Evolutionary conservation across 2,888 invertebrate species (phyloP), one percentile per base, ranked within the genome.

Genomic region (Agrypnus murinus): DNA sequence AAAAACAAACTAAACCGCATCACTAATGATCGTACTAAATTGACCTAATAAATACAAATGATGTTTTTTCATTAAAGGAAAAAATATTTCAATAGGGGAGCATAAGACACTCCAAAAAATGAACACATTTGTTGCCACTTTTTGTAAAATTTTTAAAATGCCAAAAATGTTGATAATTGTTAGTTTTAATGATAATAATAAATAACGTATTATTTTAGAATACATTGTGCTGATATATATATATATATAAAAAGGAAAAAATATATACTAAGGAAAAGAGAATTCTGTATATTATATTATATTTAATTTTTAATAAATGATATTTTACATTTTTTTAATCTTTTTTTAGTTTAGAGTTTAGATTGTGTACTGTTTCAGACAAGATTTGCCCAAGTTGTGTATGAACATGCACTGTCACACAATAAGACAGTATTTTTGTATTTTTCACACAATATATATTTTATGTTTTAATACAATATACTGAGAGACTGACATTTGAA

Each of bases 131-230:
- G 67, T 34, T 38, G 36, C 53, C 40, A 45, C 73, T 73, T 75
- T 75, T 77, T 76, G 71, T 78, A 77, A 75, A 69, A 76, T 78
- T 77, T 81, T 79, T 76, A 79, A 50, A 78, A 80, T 81, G 78
- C 81, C 81, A 81, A 81, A 81, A 79, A 81, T 81, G 80, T 81
- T 78, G 75, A 78, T 77, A 75, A 77, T 79, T 77, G 74, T 77
- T 77, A 77, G 73, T 74, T 75, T 74, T 75, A 63, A 77, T 69
- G 68, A 71, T 69, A 69, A 71, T 69, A 69, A 73, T 73, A 74
- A 76, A 71, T 75, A 69, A 77, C 71, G 74, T 76, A 77, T 77
- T 77, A 76, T 77, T 77, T 77, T 76, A 75, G 69, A 74, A 76
- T 71, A 69, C 65, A 73, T 77, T 77, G 71, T 74, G 74, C 77